phyloP scores from a whole-genome alignment of 1,140 invertebrate species.

The Telenomus remus region DNA sequence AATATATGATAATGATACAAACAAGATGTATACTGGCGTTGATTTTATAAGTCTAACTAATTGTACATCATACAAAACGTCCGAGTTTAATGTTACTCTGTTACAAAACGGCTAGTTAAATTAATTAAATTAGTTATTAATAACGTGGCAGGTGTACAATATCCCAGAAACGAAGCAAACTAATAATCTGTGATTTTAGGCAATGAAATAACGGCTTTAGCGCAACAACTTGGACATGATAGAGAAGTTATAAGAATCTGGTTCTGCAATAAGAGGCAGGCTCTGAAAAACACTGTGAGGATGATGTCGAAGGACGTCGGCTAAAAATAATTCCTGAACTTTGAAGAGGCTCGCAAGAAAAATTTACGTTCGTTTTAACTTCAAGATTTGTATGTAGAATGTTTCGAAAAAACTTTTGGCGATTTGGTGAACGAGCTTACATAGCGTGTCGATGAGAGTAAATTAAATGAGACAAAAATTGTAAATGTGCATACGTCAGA shows the following conservation, averaged over 20 bases:
- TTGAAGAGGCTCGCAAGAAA: too few relatives aligned
- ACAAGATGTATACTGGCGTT: conserved; percentile 1
- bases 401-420: conserved; percentile 6
- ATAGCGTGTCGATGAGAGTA: conserved; percentile 39
- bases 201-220: conserved; percentile 95
- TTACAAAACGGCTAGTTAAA: not conserved
- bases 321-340: conserved; percentile 9
- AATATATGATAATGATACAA: conserved; percentile 29
- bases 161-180: too few relatives aligned
- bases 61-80: not conserved
- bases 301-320: conserved; percentile 90
- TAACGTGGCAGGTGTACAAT: too few relatives aligned
- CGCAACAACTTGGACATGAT: conserved; percentile 96
- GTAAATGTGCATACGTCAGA: conserved; percentile 56
- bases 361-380: conserved; percentile 36
- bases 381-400: conserved; percentile 8
- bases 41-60: conserved; percentile 18
- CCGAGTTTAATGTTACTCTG: not conserved
- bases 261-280: conserved; percentile 99
- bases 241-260: conserved; percentile 98
- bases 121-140: not conserved
- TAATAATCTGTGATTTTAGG: conserved; percentile 78
- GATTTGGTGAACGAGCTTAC: conserved; percentile 53
- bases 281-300: conserved; percentile 94
- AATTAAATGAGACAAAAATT: conserved; percentile 22